Evolutionary conservation across 2,797 vertebrate genomes (phyloP), one percentile per base, ranked within the genome.

Genomic region (Pampus argenteus): DNA sequence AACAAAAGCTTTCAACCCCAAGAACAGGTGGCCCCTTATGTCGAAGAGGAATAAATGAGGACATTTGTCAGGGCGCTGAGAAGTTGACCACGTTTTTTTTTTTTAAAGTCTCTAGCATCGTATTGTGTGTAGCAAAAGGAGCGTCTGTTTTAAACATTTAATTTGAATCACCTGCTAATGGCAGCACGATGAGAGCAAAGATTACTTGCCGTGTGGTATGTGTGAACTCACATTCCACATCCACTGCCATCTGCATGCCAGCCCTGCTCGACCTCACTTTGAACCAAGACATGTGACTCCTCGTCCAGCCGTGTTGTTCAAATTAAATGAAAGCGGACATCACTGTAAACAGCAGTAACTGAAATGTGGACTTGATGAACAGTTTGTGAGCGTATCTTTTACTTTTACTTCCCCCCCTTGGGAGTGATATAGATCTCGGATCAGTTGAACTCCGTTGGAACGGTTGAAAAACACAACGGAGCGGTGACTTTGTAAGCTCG

Each of bases 21-120:
- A 60, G 84, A 95, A 95, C 95, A 95, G 95, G 94, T 95, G 94
- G 93, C 82, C 82, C 89, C 91, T 91, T 91, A 87, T 92, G 90
- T 83, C 70, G 77, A 59, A 51, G 57, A 38, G 66, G 83, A 87
- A 93, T 92, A 90, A 91, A 92, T 76, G 88, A 31, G 77, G 87
- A 82, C 90, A 93, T 94, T 93, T 95, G 92, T 92, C 67, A 59
- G 59, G 73, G 58, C 67, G 75, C 63, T 84, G 86, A 79, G 80
- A 89, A 87, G 83, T 73, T 52, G 65, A 71, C 72, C 80, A 57
- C 79, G n/a, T n/a, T n/a, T n/a, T n/a, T n/a, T n/a, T n/a, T 74
- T 88, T 63, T 81, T 76, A 66, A 3, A 56, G 68, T 69, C 47
- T 67, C 17, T 52, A 40, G 36, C 26, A 44, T 29, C 70, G 28